phyloP scores from a whole-genome alignment of 2,888 invertebrate species.

The Dromius quadrimaculatus region DNA sequence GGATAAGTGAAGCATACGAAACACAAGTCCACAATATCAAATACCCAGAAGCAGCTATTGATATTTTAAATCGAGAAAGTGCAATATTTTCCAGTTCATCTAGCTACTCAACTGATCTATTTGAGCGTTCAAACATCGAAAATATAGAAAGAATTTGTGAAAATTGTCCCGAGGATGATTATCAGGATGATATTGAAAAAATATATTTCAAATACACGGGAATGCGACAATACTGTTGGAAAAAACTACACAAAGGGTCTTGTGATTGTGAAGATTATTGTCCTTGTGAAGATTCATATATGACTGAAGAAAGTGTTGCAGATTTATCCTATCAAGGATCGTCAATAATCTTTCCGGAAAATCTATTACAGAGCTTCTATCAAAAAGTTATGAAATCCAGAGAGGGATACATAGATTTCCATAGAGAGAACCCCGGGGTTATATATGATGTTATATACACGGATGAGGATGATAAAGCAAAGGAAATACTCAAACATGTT shows the following conservation, averaged over 20 bases:
- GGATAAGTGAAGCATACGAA: slow-evolving; percentile 61
- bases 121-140: neutral
- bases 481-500: slow-evolving; percentile 56
- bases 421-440: slow-evolving; percentile 62
- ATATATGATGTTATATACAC: slow-evolving; percentile 62
- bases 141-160: neutral
- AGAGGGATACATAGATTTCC: slow-evolving; percentile 60
- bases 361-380: slow-evolving; percentile 54
- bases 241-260: too few relatives aligned
- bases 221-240: neutral
- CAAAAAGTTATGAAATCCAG: slow-evolving; percentile 60
- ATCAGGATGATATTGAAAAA: neutral
- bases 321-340: slow-evolving; percentile 20
- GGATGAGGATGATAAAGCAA: slow-evolving; percentile 56
- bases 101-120: neutral
- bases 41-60: slow-evolving; percentile 49
- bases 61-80: slow-evolving; percentile 12
- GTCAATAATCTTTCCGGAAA: slow-evolving; percentile 1
- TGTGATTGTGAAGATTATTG: neutral
- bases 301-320: too few relatives aligned
- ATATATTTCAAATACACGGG: neutral
- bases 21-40: slow-evolving; percentile 55
- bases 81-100: neutral
- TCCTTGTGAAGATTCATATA: neutral
- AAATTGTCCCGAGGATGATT: neutral